Evolutionary conservation across 2,888 invertebrate species (phyloP).

Genomic region (Papilio protenor): DNA sequence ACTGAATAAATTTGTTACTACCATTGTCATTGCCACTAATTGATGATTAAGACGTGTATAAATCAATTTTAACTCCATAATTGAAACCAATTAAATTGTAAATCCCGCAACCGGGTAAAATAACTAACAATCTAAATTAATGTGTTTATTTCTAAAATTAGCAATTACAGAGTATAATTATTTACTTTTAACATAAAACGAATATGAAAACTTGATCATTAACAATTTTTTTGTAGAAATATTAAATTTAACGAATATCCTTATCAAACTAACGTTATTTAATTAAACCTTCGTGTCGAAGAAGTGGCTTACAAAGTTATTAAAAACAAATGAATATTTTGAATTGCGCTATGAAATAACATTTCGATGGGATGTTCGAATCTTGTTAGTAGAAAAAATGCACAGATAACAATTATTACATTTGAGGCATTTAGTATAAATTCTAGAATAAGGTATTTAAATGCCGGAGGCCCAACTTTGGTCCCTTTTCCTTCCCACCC

Average conservation of each 20-base stretch:
- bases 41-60: not conserved
- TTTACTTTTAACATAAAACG: not conserved
- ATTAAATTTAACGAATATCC: not conserved
- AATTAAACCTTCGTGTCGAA: not conserved
- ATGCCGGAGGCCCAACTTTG: too few relatives aligned
- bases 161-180: not conserved
- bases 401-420: not conserved
- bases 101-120: not conserved
- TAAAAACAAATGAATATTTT: not conserved
- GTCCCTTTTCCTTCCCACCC: too few relatives aligned
- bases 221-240: not conserved
- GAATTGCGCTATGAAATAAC: not conserved
- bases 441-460: not conserved
- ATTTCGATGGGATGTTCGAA: not conserved
- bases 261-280: not conserved
- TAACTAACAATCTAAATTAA: not conserved
- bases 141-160: not conserved
- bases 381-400: not conserved
- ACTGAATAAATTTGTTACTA: not conserved
- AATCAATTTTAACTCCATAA: not conserved
- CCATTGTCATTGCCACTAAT: not conserved
- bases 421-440: not conserved
- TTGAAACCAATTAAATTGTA: constrained; percentile 1
- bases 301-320: not conserved
- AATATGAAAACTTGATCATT: not conserved